Percentiles rank a stretch among this genome's conserved stretches.
phyloP scores from a whole-genome alignment of 2,888 invertebrate genomes.

The Apantesis nais region DNA sequence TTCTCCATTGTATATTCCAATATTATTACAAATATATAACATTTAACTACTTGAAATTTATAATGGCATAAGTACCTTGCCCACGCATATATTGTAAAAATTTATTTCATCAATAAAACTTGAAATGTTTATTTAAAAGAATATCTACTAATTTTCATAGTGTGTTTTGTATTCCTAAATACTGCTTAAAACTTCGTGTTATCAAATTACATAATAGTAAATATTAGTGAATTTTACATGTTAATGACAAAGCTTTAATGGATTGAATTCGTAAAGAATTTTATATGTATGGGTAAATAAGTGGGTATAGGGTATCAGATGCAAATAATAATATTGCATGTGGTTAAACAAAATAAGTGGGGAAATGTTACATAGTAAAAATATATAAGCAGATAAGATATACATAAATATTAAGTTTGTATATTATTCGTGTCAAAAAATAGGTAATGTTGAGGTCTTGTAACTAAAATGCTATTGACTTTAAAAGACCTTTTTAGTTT shows the following conservation, averaged over 20 bases:
- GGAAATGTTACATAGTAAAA: neutral
- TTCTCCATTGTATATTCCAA: neutral
- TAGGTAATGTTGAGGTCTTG: neutral
- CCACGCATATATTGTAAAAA: neutral
- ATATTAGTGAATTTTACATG: neutral
- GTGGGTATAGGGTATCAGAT: neutral
- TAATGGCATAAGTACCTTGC: neutral
- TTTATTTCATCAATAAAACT: neutral
- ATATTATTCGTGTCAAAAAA: neutral
- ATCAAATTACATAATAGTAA: neutral
- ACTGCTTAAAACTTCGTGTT: neutral
- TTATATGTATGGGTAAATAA: no score
- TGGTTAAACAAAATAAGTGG: neutral
- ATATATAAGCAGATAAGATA: neutral
- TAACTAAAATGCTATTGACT: neutral
- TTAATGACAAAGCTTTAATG: neutral
- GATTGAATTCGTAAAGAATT: neutral
- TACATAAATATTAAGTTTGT: neutral
- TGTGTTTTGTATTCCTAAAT: neutral
- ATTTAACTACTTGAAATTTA: neutral
- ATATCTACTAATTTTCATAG: neutral
- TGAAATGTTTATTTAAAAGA: neutral
- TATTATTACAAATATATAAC: neutral
- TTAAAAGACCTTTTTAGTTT: neutral
- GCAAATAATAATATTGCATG: neutral